Evolutionary conservation across 2,797 vertebrate genomes (phyloP).

Genomic region (Tapirus indicus): DNA sequence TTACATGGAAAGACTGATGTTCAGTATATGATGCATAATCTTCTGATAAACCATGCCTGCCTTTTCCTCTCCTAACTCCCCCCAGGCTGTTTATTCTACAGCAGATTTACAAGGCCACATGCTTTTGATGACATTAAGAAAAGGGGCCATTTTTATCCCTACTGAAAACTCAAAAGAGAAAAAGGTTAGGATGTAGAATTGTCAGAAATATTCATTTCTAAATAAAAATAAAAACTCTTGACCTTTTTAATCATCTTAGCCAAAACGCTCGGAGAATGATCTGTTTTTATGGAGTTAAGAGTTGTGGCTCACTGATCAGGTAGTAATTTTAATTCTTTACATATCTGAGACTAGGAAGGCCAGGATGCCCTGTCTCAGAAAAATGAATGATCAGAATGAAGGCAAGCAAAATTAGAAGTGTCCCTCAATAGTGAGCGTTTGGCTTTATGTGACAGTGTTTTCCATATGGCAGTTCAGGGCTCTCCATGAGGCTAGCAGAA

Average conservation of each 20-base stretch:
- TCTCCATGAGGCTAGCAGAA: not conserved
- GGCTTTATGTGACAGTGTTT: not conserved
- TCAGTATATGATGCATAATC: conserved; percentile 72
- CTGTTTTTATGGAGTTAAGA: not conserved
- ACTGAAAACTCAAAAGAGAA: conserved; percentile 63
- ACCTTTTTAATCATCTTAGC: not conserved
- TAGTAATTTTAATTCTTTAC: not conserved
- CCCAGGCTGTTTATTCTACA: conserved; percentile 59
- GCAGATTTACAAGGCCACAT: conserved; percentile 69
- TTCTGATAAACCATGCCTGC: conserved; percentile 72
- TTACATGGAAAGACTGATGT: conserved; percentile 75
- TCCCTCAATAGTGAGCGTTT: not conserved
- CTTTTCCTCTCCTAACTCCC: conserved; percentile 75
- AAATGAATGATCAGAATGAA: not conserved
- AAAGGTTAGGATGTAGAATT: conserved; percentile 29
- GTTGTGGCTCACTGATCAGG: not conserved
- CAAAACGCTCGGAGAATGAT: not conserved
- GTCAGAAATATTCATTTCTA: conserved; percentile 71
- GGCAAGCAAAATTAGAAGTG: not conserved
- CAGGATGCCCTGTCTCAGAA: not conserved
- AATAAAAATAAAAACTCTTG: conserved; percentile 70
- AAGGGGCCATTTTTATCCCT: conserved; percentile 2
- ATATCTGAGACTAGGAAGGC: not conserved
- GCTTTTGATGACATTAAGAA: conserved; percentile 73
- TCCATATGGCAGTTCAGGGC: not conserved